Evolutionary conservation across 2,888 invertebrate species (phyloP).

Genomic region (Ditula angustiorana): DNA sequence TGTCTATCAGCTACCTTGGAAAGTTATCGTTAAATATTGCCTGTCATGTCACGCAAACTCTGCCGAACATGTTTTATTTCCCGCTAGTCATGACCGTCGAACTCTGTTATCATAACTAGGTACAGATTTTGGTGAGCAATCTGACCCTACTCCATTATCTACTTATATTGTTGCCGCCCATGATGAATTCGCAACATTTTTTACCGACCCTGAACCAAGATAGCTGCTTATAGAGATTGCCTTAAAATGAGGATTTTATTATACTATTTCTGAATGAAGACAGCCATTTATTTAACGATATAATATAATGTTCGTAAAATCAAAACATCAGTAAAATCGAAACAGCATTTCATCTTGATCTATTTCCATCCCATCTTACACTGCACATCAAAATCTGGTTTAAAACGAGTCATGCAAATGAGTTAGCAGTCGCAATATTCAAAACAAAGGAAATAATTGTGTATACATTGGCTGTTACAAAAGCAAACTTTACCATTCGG

Average conservation of each 20-base stretch:
- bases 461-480: neutral
- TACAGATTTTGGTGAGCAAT: conserved; percentile 61
- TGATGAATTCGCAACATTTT: conserved; percentile 67
- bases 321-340: too few relatives aligned
- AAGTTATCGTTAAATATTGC: conserved; percentile 49
- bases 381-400: too few relatives aligned
- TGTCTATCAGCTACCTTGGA: conserved; percentile 39
- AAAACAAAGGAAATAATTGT: neutral
- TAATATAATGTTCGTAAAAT: neutral
- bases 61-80: conserved; percentile 20
- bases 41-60: conserved; percentile 32
- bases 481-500: conserved; percentile 27
- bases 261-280: conserved; percentile 6
- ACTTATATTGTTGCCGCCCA: conserved; percentile 58
- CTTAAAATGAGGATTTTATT: conserved; percentile 28
- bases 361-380: too few relatives aligned
- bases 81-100: conserved; percentile 50
- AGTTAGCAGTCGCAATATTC: neutral
- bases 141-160: conserved; percentile 65
- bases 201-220: conserved; percentile 42
- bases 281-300: conserved; percentile 13
- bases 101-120: conserved; percentile 69
- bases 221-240: conserved; percentile 16
- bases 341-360: neutral
- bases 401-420: too few relatives aligned